Percentiles rank a stretch among this genome's conserved stretches.
Evolutionary conservation across 2,888 invertebrate species (phyloP).

Genomic region (Sussaba pulchella): DNA sequence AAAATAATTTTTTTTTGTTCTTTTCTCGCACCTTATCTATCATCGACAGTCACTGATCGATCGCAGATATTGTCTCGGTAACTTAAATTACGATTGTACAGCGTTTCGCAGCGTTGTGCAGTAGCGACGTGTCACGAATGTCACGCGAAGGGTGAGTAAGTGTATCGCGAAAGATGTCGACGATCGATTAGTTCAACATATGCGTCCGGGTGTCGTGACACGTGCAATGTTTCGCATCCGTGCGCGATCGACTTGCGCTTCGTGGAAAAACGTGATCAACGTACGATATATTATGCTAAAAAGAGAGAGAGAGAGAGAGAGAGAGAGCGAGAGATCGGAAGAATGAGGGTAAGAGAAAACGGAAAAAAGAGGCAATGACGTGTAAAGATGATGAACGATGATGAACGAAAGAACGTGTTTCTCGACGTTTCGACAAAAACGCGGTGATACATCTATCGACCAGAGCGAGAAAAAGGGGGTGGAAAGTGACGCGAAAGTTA

Average conservation of each 20-base stretch:
- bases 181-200: conserved; percentile 16
- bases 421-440: conserved; percentile 7
- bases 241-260: conserved; percentile 8
- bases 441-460: conserved; percentile 10
- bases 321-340: too few species aligned
- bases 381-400: conserved; percentile 27
- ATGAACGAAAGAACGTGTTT: conserved; percentile 17
- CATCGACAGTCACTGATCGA: conserved; percentile 12
- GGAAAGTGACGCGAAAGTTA: conserved; percentile 29
- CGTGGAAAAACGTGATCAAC: neutral
- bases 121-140: neutral
- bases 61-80: conserved; percentile 13
- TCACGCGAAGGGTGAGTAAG: conserved; percentile 2
- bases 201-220: conserved; percentile 2
- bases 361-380: conserved; percentile 12
- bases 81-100: conserved; percentile 37
- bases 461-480: conserved; percentile 15
- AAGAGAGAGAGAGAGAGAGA: too few species aligned
- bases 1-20: neutral
- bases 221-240: neutral
- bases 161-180: conserved; percentile 25
- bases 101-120: neutral
- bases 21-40: conserved; percentile 1
- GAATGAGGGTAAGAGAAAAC: too few species aligned
- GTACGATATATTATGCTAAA: too few species aligned